Evolutionary conservation across 1,140 invertebrate species (phyloP).

Genomic region (Saccostrea glomerata): DNA sequence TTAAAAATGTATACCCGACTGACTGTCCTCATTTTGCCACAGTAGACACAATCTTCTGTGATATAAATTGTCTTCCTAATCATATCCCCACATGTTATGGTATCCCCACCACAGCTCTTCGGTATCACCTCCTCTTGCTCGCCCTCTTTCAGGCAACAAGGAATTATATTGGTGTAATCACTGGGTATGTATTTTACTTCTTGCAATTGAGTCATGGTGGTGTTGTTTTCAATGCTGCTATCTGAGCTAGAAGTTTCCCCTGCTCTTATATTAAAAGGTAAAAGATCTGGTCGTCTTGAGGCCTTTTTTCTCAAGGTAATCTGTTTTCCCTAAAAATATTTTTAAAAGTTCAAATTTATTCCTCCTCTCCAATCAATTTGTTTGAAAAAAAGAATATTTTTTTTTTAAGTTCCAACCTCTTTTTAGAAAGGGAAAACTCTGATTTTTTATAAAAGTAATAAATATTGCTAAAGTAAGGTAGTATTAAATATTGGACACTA

Average conservation of each 20-base stretch:
- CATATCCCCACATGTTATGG: background rate
- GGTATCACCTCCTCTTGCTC: background rate
- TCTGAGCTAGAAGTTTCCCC: background rate
- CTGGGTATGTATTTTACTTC: background rate
- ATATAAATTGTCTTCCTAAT: background rate
- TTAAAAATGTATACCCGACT: background rate
- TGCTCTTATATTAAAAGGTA: background rate
- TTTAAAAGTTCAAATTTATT: background rate
- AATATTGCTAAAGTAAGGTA: background rate
- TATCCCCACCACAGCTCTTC: background rate
- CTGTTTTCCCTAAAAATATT: conserved; percentile 6
- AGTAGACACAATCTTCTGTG: conserved; percentile 6
- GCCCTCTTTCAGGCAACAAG: background rate
- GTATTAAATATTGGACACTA: background rate
- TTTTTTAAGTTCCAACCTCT: background rate
- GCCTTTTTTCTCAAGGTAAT: background rate
- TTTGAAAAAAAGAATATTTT: too few relatives aligned
- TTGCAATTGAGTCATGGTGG: background rate
- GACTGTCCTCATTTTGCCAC: conserved; percentile 8
- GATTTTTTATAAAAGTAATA: background rate
- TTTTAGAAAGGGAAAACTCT: background rate
- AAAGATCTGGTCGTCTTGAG: background rate
- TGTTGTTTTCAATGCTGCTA: background rate
- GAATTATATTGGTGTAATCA: background rate
- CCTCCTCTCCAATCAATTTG: background rate